Conservation (phyloP, 2,113 vertebrate genomes). For the Rhea pennata region DNA sequence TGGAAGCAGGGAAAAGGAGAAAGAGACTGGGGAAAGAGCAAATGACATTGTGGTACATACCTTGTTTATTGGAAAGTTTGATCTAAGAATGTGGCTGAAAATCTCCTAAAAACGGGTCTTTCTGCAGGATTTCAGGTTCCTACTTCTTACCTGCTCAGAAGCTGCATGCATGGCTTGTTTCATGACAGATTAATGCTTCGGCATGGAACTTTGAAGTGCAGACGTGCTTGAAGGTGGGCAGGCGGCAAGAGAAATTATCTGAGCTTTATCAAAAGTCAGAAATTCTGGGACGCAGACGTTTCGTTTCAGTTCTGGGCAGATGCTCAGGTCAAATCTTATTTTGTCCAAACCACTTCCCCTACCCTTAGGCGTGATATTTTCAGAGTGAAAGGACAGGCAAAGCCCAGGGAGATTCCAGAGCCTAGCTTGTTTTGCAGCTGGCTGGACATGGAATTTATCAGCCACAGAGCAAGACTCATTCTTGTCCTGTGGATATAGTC, state of each 20-base stretch:
- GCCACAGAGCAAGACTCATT: neutral
- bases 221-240: constrained; percentile 36
- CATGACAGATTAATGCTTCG: neutral
- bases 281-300: constrained; percentile 9
- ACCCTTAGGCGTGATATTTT: constrained; percentile 33
- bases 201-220: neutral
- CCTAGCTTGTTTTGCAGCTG: constrained; percentile 40
- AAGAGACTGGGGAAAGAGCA: neutral
- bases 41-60: neutral
- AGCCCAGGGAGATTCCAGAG: constrained; percentile 57
- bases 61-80: neutral
- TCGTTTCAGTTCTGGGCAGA: constrained; percentile 60
- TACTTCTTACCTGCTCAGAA: neutral
- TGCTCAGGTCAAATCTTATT: constrained; percentile 58
- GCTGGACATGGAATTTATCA: constrained; percentile 23
- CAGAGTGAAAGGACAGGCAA: constrained; percentile 51
- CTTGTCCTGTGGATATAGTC: neutral
- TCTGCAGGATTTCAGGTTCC: neutral
- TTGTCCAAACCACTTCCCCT: constrained; percentile 64
- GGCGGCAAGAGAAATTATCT: constrained; percentile 53
- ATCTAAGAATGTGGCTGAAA: neutral
- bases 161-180: neutral
- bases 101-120: neutral
- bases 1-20: neutral
- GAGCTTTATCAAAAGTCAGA: constrained; percentile 39